Percentiles rank a stretch among this genome's conserved stretches.
These are phyloP conservation scores for Lepisosteus oculatus DNA, from an alignment of 2,113 vertebrate genomes.

Conservation along the genomic window DNA sequence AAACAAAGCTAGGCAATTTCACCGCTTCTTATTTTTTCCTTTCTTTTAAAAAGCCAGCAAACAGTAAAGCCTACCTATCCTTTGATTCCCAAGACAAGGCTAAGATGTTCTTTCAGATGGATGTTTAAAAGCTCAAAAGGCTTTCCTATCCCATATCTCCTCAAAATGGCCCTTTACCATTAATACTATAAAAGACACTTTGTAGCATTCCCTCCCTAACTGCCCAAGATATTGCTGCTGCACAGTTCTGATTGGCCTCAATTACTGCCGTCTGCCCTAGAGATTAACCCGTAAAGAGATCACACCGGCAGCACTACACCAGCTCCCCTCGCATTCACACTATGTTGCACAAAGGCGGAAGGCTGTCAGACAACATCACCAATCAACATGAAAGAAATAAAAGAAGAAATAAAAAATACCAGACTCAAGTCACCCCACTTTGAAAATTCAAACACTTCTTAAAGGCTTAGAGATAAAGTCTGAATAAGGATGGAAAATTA, in stretches of 20 bases:
- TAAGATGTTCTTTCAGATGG: background rate
- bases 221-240: background rate
- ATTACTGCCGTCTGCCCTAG: slow-evolving; percentile 4
- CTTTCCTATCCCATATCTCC: background rate
- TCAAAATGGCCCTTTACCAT: background rate
- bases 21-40: background rate
- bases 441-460: background rate
- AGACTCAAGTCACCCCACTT: background rate
- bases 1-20: background rate
- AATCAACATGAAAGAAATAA: background rate
- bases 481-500: background rate
- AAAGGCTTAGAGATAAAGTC: background rate
- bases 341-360: background rate
- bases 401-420: background rate
- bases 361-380: background rate
- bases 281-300: background rate
- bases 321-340: background rate
- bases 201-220: background rate
- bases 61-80: background rate
- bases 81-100: background rate
- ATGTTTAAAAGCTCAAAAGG: background rate
- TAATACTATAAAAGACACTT: background rate
- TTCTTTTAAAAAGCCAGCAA: background rate
- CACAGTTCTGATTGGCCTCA: background rate
- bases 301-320: background rate